These are phyloP conservation scores for Bombus sylvicola DNA, from an alignment of 1,140 invertebrate genomes.

Conservation along the genomic window DNA sequence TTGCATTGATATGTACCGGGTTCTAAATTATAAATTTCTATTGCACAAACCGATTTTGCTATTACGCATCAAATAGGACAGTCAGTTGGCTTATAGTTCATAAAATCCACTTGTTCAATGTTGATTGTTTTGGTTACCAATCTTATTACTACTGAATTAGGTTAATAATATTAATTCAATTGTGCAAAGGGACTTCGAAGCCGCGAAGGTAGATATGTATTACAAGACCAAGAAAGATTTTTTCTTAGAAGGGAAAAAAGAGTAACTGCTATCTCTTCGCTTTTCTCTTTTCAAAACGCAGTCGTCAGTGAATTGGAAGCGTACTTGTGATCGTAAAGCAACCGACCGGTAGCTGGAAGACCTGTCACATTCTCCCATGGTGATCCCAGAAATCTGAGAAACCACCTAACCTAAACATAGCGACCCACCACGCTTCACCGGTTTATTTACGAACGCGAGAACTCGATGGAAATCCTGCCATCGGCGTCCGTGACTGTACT, in stretches of 20 bases:
- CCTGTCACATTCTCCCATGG: constrained; percentile 47
- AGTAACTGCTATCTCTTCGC: too few relatives aligned
- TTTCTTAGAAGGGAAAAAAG: neutral
- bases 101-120: too few relatives aligned
- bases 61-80: too few relatives aligned
- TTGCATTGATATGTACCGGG: too few relatives aligned
- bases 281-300: neutral
- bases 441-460: constrained; percentile 61
- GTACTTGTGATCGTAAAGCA: constrained; percentile 25
- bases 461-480: constrained; percentile 54
- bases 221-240: neutral
- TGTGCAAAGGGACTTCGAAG: too few relatives aligned
- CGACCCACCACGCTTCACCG: constrained; percentile 59
- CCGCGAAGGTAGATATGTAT: neutral
- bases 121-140: too few relatives aligned
- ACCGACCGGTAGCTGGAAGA: constrained; percentile 39
- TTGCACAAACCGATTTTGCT: too few relatives aligned
- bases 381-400: constrained; percentile 65
- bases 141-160: too few relatives aligned
- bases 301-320: neutral
- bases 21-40: too few relatives aligned
- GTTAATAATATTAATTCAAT: neutral
- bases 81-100: too few relatives aligned
- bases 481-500: neutral
- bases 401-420: constrained; percentile 67